Conservation (phyloP, 2,797 vertebrate species). For the Trachops cirrhosus region DNA sequence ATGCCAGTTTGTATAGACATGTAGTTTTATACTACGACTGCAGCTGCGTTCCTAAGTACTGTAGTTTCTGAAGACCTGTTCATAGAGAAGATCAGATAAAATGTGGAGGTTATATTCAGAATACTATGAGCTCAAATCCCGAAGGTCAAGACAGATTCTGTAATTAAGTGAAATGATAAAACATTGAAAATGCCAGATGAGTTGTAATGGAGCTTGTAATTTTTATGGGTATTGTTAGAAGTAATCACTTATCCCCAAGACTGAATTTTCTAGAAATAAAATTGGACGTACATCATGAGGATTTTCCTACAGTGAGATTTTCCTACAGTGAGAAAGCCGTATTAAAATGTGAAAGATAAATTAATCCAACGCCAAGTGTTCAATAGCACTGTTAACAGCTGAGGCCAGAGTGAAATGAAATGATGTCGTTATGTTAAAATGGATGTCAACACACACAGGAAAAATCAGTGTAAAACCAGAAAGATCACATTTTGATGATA, state of each 20-base stretch:
- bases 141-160: not conserved
- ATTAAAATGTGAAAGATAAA: slow-evolving; percentile 70
- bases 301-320: not conserved
- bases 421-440: slow-evolving; percentile 75
- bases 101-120: not conserved
- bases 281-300: not conserved
- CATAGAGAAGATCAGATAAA: not conserved
- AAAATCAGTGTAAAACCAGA: slow-evolving; percentile 69
- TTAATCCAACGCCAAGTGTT: slow-evolving; percentile 67
- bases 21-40: not conserved
- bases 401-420: slow-evolving; percentile 73
- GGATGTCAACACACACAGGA: slow-evolving; percentile 67
- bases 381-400: slow-evolving; percentile 71
- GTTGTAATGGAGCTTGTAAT: slow-evolving; percentile 56
- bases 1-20: not conserved
- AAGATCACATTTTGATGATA: slow-evolving; percentile 75
- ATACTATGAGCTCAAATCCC: not conserved
- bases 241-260: slow-evolving; percentile 37
- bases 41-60: not conserved
- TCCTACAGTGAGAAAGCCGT: not conserved
- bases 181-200: not conserved
- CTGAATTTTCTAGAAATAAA: not conserved
- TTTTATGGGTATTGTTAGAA: slow-evolving; percentile 53
- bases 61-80: not conserved
- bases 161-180: slow-evolving; percentile 38